These are phyloP conservation scores for Trachymyrmex septentrionalis DNA, from an alignment of 1,140 invertebrate genomes.

Conservation along the genomic window DNA sequence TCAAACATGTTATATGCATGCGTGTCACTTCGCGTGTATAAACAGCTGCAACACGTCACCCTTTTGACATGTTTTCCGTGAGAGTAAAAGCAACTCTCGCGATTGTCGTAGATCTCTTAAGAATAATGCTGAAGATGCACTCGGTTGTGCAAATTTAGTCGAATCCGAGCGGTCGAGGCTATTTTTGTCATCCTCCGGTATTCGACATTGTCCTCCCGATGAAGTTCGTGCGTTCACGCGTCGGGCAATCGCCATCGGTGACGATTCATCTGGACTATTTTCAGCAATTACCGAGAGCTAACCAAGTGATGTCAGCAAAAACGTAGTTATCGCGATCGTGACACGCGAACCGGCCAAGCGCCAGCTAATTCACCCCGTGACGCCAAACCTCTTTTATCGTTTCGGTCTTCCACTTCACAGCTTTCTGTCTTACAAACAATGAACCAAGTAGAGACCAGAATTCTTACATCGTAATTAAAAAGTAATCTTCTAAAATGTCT, in stretches of 20 bases:
- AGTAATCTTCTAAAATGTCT: not conserved
- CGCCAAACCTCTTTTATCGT: not conserved
- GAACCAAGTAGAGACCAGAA: not conserved
- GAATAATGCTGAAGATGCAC: slow-evolving; percentile 35
- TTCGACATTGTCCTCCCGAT: slow-evolving; percentile 53
- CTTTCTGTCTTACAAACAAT: not conserved
- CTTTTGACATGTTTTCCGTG: not conserved
- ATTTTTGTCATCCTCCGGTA: slow-evolving; percentile 44
- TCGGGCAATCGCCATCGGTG: slow-evolving; percentile 13
- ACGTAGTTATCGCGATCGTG: slow-evolving; percentile 45
- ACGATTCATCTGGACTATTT: slow-evolving; percentile 82
- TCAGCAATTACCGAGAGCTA: slow-evolving; percentile 74
- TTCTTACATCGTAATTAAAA: not conserved
- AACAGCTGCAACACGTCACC: not conserved
- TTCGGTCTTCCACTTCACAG: not conserved
- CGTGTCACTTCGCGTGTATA: not conserved
- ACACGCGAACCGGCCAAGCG: slow-evolving; percentile 36
- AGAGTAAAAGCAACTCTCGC: not conserved
- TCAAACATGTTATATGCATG: not conserved
- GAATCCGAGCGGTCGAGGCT: slow-evolving; percentile 25
- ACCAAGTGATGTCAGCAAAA: slow-evolving; percentile 57
- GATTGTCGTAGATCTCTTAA: slow-evolving; percentile 9
- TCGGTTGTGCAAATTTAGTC: slow-evolving; percentile 28
- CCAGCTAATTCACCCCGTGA: slow-evolving; percentile 54
- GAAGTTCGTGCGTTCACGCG: slow-evolving; percentile 7